Evolutionary conservation across 2,113 vertebrate species (phyloP).

Genomic region (Gavia stellata): DNA sequence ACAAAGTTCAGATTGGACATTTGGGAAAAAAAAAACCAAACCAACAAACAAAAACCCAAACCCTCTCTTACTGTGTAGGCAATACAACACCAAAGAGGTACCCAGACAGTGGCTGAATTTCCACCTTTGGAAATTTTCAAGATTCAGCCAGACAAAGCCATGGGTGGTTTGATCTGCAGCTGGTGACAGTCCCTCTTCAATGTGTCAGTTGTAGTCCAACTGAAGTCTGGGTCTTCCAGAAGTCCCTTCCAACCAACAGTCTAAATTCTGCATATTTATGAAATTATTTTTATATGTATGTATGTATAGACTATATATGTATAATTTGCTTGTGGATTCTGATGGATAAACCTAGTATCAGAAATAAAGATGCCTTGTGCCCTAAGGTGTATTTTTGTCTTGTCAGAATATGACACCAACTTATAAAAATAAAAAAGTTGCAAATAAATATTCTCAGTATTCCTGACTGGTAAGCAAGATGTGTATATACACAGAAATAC

Average conservation of each 20-base stretch:
- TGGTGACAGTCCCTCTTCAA: not conserved
- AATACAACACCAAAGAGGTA: not conserved
- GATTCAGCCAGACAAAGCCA: not conserved
- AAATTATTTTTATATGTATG: not conserved
- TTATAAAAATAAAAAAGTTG: not conserved
- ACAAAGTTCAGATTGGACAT: not conserved
- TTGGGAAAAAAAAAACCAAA: not conserved
- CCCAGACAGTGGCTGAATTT: not conserved
- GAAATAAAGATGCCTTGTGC: not conserved
- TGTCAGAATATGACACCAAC: not conserved
- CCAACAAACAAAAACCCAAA: not conserved
- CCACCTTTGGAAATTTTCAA: not conserved
- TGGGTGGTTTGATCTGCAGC: not conserved
- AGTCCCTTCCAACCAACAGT: not conserved
- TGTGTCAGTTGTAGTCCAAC: not conserved
- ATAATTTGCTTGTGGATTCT: not conserved
- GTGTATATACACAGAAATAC: not conserved
- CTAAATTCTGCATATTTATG: not conserved
- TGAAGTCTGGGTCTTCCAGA: not conserved
- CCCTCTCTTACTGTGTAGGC: not conserved
- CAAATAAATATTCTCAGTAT: not conserved
- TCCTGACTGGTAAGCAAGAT: not conserved
- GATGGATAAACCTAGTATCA: not conserved
- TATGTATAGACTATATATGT: too few species aligned
- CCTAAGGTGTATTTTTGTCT: not conserved